Conservation (phyloP, 2,888 invertebrate species). For the Parapristionchus giblindavisi region DNA sequence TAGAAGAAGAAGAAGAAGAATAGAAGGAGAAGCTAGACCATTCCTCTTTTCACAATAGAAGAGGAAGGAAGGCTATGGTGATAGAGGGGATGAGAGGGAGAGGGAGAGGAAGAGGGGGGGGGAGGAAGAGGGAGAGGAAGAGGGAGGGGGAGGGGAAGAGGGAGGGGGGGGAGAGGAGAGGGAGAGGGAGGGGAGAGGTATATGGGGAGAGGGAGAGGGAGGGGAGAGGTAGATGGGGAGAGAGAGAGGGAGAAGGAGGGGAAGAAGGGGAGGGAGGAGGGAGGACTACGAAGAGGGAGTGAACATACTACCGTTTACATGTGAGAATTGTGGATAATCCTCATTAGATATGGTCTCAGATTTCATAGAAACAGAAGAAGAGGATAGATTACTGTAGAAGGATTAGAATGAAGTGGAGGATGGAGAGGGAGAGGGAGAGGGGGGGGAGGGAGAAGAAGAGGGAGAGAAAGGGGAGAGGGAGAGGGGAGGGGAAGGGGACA, state of each 20-base stretch:
- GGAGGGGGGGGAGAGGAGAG: background rate
- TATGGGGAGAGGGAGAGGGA: constrained; percentile 17
- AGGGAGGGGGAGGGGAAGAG: background rate
- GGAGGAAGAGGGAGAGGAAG: background rate
- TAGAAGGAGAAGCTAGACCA: too few species aligned
- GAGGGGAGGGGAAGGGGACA: background rate
- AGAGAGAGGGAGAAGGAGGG: background rate
- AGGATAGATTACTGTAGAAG: background rate
- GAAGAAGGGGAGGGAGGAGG: background rate
- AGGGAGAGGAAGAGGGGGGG: background rate
- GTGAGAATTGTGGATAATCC: constrained; percentile 27
- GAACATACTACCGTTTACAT: constrained; percentile 3
- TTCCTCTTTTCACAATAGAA: too few species aligned
- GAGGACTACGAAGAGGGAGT: background rate
- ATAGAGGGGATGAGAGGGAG: background rate
- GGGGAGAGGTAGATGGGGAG: background rate
- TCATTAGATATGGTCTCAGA: background rate
- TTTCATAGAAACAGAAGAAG: background rate
- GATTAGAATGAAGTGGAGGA: too few species aligned
- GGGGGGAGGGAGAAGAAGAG: background rate
- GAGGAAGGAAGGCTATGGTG: background rate
- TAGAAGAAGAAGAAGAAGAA: too few species aligned
- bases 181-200: background rate
- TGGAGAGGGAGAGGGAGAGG: background rate
- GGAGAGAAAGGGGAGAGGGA: background rate